Evolutionary conservation across 2,113 vertebrate genomes (phyloP).

Genomic region (Glareola pratincola): DNA sequence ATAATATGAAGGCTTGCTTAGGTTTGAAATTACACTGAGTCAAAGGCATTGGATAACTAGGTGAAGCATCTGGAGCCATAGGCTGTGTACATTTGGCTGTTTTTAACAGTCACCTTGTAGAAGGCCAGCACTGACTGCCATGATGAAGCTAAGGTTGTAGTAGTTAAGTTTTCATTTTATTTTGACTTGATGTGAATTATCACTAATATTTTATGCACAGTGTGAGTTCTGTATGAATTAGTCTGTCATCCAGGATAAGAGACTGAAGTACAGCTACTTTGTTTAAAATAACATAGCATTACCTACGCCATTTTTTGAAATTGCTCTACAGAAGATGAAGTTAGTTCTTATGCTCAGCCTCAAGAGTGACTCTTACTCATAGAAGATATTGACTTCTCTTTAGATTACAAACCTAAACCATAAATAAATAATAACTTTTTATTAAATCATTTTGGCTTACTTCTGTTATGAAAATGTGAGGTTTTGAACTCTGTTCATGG

Average conservation of each 20-base stretch:
- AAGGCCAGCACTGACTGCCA: background rate
- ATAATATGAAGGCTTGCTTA: background rate
- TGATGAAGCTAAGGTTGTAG: background rate
- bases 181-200: background rate
- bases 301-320: background rate
- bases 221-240: background rate
- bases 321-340: background rate
- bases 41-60: background rate
- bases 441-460: background rate
- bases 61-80: background rate
- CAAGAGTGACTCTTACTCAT: background rate
- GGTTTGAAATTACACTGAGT: background rate
- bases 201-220: background rate
- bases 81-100: background rate
- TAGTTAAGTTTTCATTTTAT: background rate
- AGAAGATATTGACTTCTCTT: background rate
- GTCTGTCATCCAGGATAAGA: background rate
- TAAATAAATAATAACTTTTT: background rate
- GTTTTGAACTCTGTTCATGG: background rate
- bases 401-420: background rate
- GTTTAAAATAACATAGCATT: background rate
- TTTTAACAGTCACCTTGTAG: background rate
- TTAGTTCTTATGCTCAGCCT: background rate
- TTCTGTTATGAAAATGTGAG: background rate
- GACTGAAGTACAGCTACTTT: background rate